Base-by-base conservation (phyloP, 2,888 invertebrate genomes). In the Leptarthrus brevirostris region DNA sequence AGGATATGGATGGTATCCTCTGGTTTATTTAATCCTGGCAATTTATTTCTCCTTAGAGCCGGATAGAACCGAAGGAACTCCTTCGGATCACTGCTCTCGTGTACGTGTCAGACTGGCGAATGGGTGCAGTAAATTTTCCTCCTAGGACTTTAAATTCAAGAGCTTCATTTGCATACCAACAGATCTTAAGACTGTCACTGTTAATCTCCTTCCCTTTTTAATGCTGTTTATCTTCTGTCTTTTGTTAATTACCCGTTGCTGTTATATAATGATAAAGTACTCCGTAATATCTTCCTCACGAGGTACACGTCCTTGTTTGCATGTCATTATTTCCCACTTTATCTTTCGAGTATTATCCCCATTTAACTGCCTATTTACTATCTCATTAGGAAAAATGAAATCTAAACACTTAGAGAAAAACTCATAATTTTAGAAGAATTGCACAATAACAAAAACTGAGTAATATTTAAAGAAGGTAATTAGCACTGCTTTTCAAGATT, bases 1-100 rank as follows among this genome's bases (percentile, higher is more conserved):
- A 36, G 36, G 61, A 61, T 61, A 61, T 61, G 40, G 61, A 34
- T 40, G 61, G 61, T 61, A 61, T 36, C 44, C 61, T 61, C 36
- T 36, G 61, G 61, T 61, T 61, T 61, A 61, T 36, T 61, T 61
- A 61, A 61, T 61, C 61, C 61, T 61, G 61, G 61, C 61, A 61
- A 61, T 61, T 61, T 61, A 61, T 61, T 61, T 61, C 61, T 18
- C 61, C 30, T 18, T 61, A 20, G 40, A 61, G 58, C 20, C 12
- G 34, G 58, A 61, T 6, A 8, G 30, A 6, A 6, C 30, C 8
- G 8, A 30, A 30, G 30, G 30, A 30, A 8, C 30, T 30, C 30
- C 30, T 30, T 30, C 8, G 8, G 8, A 30, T 30, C 30, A 30
- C 5, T 30, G n/a, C 22, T 8, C 18, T 44, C 44, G n/a, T 44